These are phyloP conservation scores for Zeugodacus cucurbitae DNA, from an alignment of 1,140 invertebrate genomes.

Conservation along the genomic window DNA sequence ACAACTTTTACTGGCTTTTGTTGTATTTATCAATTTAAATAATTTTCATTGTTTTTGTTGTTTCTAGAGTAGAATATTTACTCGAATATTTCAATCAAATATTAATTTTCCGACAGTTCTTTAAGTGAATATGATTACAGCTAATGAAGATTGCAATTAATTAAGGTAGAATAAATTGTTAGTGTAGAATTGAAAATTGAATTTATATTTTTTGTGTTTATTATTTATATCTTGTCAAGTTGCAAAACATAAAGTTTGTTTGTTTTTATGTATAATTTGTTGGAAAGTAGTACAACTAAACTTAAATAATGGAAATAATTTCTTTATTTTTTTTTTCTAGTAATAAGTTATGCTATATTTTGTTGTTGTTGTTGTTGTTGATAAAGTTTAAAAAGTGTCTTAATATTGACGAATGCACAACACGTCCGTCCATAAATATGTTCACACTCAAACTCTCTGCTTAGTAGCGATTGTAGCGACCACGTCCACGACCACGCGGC, in stretches of 20 bases:
- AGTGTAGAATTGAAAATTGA: not conserved
- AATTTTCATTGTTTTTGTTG: not conserved
- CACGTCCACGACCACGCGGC: conserved; percentile 59
- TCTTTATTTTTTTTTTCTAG: conserved; percentile 15
- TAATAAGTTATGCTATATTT: not conserved
- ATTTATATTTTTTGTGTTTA: not conserved
- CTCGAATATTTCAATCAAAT: not conserved
- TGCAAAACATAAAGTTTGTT: not conserved
- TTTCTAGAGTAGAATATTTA: not conserved
- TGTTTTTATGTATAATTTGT: conserved; percentile 3
- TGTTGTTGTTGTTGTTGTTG: not conserved
- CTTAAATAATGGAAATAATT: conserved; percentile 35
- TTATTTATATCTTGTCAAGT: conserved; percentile 29
- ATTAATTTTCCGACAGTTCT: not conserved
- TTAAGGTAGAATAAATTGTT: not conserved
- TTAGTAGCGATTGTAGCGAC: conserved; percentile 63
- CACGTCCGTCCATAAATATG: too few species aligned
- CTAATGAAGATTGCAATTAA: not conserved
- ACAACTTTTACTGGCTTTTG: not conserved
- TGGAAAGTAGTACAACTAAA: conserved; percentile 25
- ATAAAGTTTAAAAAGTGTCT: conserved; percentile 17
- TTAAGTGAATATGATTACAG: not conserved
- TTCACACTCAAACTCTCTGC: conserved; percentile 18
- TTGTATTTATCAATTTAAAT: not conserved
- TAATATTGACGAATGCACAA: conserved; percentile 35